Evolutionary conservation across 2,113 vertebrate genomes (phyloP).

Genomic region (Garra rufa): DNA sequence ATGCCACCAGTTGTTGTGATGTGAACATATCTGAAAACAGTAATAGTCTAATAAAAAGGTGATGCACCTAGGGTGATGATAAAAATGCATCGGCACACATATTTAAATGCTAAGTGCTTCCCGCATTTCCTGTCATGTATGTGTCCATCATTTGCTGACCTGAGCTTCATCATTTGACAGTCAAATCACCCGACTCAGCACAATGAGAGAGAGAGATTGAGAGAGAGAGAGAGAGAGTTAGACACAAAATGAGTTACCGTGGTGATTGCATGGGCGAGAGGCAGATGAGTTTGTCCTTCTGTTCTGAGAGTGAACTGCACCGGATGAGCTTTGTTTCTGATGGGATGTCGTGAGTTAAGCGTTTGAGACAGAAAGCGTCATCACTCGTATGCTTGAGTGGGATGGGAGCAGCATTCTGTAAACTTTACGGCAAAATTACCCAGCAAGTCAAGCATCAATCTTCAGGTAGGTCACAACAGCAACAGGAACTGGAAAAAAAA

Average conservation of each 20-base stretch:
- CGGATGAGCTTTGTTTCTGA: not conserved
- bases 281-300: constrained; percentile 32
- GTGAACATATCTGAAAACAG: not conserved
- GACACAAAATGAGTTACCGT: constrained; percentile 2
- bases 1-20: not conserved
- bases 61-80: not conserved
- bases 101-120: not conserved
- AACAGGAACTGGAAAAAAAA: not conserved
- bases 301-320: constrained; percentile 13
- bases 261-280: constrained; percentile 22
- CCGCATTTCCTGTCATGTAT: not conserved
- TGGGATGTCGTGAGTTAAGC: constrained; percentile 12
- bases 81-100: not conserved
- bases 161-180: constrained; percentile 75
- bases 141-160: constrained; percentile 42
- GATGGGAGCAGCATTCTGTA: constrained; percentile 79
- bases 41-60: not conserved
- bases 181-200: constrained; percentile 75
- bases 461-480: constrained; percentile 68
- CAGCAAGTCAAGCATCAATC: constrained; percentile 71
- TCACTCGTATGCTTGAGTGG: constrained; percentile 42
- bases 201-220: not conserved
- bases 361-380: constrained; percentile 42
- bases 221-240: constrained; percentile 37
- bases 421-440: constrained; percentile 76